Evolutionary conservation across 2,888 invertebrate genomes (phyloP).

Genomic region (Tortrix viridana): DNA sequence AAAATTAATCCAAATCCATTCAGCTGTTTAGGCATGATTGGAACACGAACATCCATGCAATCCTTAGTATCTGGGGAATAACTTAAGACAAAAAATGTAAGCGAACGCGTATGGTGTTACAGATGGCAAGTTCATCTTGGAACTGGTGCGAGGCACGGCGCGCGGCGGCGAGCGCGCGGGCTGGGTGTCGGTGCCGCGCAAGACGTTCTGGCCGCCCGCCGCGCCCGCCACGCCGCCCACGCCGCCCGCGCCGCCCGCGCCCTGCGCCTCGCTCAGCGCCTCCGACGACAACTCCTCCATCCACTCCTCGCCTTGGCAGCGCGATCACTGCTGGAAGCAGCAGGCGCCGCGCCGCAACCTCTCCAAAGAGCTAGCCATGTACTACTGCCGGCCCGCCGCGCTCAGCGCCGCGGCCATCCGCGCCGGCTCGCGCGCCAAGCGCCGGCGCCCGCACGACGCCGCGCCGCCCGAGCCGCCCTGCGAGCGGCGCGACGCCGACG

Average conservation of each 20-base stretch:
- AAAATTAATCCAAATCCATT: too few relatives aligned
- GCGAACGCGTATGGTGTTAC: slow-evolving; percentile 48
- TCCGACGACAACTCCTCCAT: slow-evolving; percentile 96
- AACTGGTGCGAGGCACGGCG: slow-evolving; percentile 86
- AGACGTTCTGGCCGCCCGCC: slow-evolving; percentile 93
- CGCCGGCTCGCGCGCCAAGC: slow-evolving; percentile 79
- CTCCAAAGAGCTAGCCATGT: slow-evolving; percentile 89
- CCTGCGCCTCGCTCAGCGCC: slow-evolving; percentile 92
- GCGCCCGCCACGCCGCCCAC: slow-evolving; percentile 86
- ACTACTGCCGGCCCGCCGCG: slow-evolving; percentile 85
- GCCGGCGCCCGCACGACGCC: slow-evolving; percentile 87
- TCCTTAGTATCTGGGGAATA: too few relatives aligned
- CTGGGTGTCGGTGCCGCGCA: slow-evolving; percentile 95
- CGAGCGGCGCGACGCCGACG: slow-evolving; percentile 50
- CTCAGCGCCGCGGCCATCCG: slow-evolving; percentile 72
- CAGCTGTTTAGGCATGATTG: too few relatives aligned
- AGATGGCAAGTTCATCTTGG: slow-evolving; percentile 96
- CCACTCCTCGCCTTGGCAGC: slow-evolving; percentile 95
- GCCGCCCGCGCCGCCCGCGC: slow-evolving; percentile 69
- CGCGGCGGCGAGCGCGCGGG: slow-evolving; percentile 89
- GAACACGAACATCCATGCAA: too few relatives aligned
- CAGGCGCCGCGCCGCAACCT: slow-evolving; percentile 89
- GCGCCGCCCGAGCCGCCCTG: slow-evolving; percentile 50
- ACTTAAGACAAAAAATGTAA: background rate
- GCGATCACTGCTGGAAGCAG: slow-evolving; percentile 96